Base-by-base conservation (phyloP, 2,888 invertebrate genomes). In the Gastrophysa polygoni region DNA sequence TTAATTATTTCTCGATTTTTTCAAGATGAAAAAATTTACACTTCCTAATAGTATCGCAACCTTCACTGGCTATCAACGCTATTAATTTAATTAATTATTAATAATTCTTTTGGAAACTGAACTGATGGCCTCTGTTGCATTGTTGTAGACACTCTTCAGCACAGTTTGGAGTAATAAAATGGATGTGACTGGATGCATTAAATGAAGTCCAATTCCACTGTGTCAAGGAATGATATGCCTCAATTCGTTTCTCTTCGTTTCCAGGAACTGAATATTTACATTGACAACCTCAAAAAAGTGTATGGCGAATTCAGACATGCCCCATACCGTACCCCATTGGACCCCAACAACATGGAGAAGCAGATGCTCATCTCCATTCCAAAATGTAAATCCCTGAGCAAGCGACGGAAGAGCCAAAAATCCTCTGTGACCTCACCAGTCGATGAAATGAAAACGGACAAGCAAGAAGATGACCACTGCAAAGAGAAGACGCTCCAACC, bases 281-380 rank as follows among this genome's bases (percentile, higher is more conserved):
- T 93, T 43, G 83, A 88, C 20, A 90, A 90, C 71, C 85, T 95
- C 66, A 87, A 86, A 62, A 83, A 85, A 43, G 88, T 88, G 73
- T 91, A 89, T 78, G 91, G 91, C 0, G 83, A 83, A 66, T 94
- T 93, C 76, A 84, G 87, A 24, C 91, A 90, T 80, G 91, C 93
- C 0, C 86, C 89, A 0, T 88, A 87, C 72, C 89, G 89, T 69
- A 89, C 89, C 20, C 85, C 83, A 0, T 89, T 90, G 71, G 89
- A 90, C 65, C 88, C 90, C 0, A 78, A 81, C 8, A 85, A 87
- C 57, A 83, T 89, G 69, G 77, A 82, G 7, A 85, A 86, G 66
- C 89, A 91, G 73, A 79, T 92, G 46, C 85, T 86, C 74, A 78
- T 85, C 67, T 87, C 91, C 85, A 85, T 91, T 75, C 88, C 88